Evolutionary conservation across 2,888 invertebrate genomes (phyloP).

Genomic region (Pterobdella sp.): DNA sequence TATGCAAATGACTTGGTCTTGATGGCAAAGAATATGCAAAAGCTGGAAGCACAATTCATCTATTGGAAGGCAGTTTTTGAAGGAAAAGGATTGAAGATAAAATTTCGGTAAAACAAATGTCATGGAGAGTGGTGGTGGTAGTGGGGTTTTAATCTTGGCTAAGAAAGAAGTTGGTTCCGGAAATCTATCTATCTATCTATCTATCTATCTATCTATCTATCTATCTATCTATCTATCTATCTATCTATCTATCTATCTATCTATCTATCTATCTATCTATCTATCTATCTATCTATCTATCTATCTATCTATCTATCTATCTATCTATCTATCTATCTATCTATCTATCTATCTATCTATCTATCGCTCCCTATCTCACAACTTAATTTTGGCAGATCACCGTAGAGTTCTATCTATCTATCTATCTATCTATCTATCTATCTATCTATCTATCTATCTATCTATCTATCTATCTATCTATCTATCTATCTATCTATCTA

Average conservation of each 20-base stretch:
- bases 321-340: conserved; percentile 20
- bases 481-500: background rate
- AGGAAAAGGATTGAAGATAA: no score
- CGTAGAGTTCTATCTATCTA: background rate
- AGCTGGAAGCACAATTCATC: no score
- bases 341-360: conserved; percentile 18
- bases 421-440: background rate
- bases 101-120: no score
- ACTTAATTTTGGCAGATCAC: no score
- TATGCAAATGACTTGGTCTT: no score
- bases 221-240: conserved; percentile 10
- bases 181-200: background rate
- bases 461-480: background rate
- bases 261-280: conserved; percentile 12
- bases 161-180: no score
- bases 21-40: no score
- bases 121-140: no score
- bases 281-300: conserved; percentile 3
- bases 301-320: conserved; percentile 4
- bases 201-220: conserved; percentile 4
- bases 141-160: no score
- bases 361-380: conserved; percentile 18
- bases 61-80: no score
- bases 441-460: background rate
- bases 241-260: conserved; percentile 9